phyloP scores from a whole-genome alignment of 2,797 vertebrate species.

The Chloroceryle inda region DNA sequence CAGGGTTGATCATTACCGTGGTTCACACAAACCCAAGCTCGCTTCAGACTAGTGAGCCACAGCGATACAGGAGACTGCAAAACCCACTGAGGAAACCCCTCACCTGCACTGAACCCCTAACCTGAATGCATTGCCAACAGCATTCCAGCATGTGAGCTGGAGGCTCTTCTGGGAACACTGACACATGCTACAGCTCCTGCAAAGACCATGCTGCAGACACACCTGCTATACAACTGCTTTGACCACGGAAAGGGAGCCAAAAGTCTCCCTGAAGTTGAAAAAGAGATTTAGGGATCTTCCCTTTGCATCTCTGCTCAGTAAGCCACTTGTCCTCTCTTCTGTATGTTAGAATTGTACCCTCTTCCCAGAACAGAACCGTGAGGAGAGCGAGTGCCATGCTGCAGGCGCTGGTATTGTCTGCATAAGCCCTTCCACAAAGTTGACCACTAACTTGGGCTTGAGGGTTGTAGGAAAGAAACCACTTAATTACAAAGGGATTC shows the following conservation, averaged over 20 bases:
- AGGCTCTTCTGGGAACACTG: not conserved
- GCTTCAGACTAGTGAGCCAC: not conserved
- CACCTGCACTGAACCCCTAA: not conserved
- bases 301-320: not conserved
- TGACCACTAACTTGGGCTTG: not conserved
- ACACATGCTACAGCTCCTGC: not conserved
- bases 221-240: not conserved
- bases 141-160: not conserved
- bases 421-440: not conserved
- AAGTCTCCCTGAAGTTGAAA: not conserved
- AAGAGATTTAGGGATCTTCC: not conserved
- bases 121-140: fast-evolving
- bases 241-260: not conserved
- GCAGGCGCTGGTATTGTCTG: not conserved
- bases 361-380: not conserved
- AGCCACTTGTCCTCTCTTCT: not conserved
- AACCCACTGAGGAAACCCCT: not conserved
- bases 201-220: not conserved
- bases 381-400: not conserved
- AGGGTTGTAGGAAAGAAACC: not conserved
- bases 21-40: not conserved
- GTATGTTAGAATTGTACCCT: not conserved
- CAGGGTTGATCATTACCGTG: not conserved
- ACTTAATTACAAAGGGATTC: not conserved
- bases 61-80: not conserved